Base-by-base conservation (phyloP, 1,140 invertebrate genomes). In the Bilobella aurantiaca region DNA sequence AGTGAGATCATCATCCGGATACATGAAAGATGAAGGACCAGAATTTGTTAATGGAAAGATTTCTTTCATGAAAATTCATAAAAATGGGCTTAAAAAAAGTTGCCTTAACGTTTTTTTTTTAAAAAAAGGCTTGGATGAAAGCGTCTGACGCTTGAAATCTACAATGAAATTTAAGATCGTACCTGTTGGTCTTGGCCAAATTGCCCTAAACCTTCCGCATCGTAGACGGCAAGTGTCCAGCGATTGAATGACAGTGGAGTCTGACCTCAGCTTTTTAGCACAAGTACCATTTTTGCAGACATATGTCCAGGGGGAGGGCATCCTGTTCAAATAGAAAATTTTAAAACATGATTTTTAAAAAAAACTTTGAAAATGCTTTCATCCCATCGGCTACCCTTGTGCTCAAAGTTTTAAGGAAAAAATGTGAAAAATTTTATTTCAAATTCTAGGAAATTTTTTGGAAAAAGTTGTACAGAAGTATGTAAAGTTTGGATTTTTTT, bases 141-240 rank as follows among this genome's bases (percentile, higher is more conserved):
- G n/a, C 37, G 37, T 42, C 8, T 8, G 37, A 42, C 8, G 37
- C 37, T 42, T 42, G 37, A n/a, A 8, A n/a, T 42, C 37, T 42
- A 42, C 8, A 12, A 23, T 23, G 49, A 23, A 8, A 23, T 53
- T 42, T 42, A 8, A 42, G 8, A 53, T 59, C 25, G 5, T 60
- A 73, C 71, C 71, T 70, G 72, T 73, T 25, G 72, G 72, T 70
- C 68, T 62, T 49, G 72, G 72, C 72, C 72, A 73, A 67, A 73
- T 71, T 27, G 70, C 72, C 56, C 72, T 65, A 66, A 72, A 73
- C 29, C 72, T 63, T 47, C 72, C 72, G 37, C 72, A 73, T 53
- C 72, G 28, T 27, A 73, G 42, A 25, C 70, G 64, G 42, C 72
- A 73, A 32, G 70, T 73, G 59, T 72, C 70, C 65, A 73, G 42